A percentile compares a stretch with the other conserved stretches of the same genome.
Conservation (phyloP, 2,888 invertebrate genomes). For the Plutella xylostella region DNA sequence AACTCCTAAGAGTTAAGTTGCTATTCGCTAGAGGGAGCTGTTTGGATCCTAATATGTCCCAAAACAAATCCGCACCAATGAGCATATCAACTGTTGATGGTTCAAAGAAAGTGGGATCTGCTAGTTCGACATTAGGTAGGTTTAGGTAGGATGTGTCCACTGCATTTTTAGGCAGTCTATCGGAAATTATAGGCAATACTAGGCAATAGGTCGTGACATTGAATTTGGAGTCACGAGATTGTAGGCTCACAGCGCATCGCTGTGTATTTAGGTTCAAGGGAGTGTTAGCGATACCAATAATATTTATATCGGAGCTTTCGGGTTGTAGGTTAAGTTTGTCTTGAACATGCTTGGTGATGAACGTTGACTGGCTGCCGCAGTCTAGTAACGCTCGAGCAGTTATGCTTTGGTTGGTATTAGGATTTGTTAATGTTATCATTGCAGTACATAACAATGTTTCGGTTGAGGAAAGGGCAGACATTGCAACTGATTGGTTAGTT, state of each 20-base stretch:
- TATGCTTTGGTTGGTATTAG: conserved; percentile 9
- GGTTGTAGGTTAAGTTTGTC: neutral
- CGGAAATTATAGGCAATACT: neutral
- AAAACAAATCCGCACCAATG: neutral
- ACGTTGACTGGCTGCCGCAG: conserved; percentile 13
- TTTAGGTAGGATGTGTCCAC: conserved; percentile 4
- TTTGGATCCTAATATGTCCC: neutral
- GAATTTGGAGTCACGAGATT: neutral
- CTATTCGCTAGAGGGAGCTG: neutral
- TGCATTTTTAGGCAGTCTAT: neutral
- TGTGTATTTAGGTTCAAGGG: too few relatives aligned
- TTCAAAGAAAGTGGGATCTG: conserved; percentile 3
- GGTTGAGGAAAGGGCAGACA: too few relatives aligned
- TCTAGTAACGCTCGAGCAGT: conserved; percentile 13
- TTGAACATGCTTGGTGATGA: neutral
- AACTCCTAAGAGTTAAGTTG: neutral
- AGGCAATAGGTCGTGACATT: neutral
- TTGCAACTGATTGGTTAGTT: neutral
- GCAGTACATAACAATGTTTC: conserved; percentile 14
- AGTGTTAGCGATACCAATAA: neutral
- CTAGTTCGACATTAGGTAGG: conserved; percentile 5
- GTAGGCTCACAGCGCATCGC: too few relatives aligned
- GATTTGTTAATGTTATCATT: conserved; percentile 15
- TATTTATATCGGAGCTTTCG: neutral
- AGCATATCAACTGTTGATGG: conserved; percentile 5